Evolutionary conservation across 1,140 invertebrate species (phyloP), one percentile per base, ranked within the genome.

Genomic region (Paraescarpia echinospica): DNA sequence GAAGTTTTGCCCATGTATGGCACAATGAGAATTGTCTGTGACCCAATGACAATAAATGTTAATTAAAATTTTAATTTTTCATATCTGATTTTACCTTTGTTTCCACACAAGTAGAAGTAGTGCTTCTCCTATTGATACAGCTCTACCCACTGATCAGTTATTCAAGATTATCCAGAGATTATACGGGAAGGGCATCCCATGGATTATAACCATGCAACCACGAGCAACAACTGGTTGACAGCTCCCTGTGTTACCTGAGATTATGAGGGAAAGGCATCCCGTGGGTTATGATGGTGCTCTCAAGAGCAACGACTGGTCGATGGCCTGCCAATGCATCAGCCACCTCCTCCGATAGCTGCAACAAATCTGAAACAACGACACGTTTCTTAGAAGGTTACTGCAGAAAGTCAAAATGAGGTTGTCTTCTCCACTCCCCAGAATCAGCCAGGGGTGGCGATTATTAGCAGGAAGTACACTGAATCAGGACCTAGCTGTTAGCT

Each of bases 231-330:
- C 59, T 14, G 59, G 22, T 31, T 1, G 88, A 91, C 34, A 93
- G 9, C n/a, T n/a, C n/a, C n/a, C n/a, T n/a, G n/a, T 35, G 59
- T 77, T 95, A 97, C 97, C 98, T 96, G 90, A 99, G 96, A 96
- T 99, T 99, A 77, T 98, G 96, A 0, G 99, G 99, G 96, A 97
- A 98, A 0, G 99, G 99, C 98, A 99, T 99, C 89, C 99, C 99
- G 96, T 99, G 99, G 1, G 99, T 99, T 89, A 99, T 98, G 91
- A 99, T 99, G 4, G 99, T 99, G 27, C 98, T 99, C 96, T 99
- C 99, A 93, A 99, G 96, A 5, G 99, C 99, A 12, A 99, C 98
- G 92, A 99, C 97, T 1, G 98, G 97, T 93, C 96, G 94, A 91
- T 94, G 93, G 93, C 91, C 34, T 93, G 93, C 91, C 92, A 96